Conservation (phyloP, 1,140 invertebrate genomes). For the Euglossa dilemma region DNA sequence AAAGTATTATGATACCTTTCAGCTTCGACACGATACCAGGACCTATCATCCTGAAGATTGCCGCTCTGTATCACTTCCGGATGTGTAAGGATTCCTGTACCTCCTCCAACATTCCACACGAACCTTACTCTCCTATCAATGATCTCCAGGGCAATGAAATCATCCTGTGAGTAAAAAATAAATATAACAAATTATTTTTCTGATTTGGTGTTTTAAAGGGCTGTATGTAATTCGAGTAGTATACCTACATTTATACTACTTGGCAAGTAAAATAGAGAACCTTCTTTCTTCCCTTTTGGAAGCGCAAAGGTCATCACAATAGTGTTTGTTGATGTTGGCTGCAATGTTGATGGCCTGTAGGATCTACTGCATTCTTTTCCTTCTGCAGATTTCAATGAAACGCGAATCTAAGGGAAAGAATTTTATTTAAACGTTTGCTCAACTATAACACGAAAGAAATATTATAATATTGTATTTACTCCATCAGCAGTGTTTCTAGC, state of each 20-base stretch:
- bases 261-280: slow-evolving; percentile 87
- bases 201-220: not conserved
- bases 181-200: not conserved
- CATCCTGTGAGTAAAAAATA: slow-evolving; percentile 76
- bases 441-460: not conserved
- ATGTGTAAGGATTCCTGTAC: slow-evolving; percentile 86
- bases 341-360: slow-evolving; percentile 85
- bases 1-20: slow-evolving; percentile 82
- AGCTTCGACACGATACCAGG: slow-evolving; percentile 89
- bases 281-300: slow-evolving; percentile 84
- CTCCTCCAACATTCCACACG: slow-evolving; percentile 90
- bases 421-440: not conserved
- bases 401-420: slow-evolving; percentile 86
- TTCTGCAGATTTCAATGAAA: slow-evolving; percentile 87
- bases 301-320: slow-evolving; percentile 88
- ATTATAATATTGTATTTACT: slow-evolving; percentile 82
- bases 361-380: slow-evolving; percentile 88
- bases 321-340: slow-evolving; percentile 87
- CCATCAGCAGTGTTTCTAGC: slow-evolving; percentile 91
- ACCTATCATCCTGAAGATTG: slow-evolving; percentile 84
- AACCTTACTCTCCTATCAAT: slow-evolving; percentile 89
- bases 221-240: not conserved
- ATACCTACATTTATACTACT: slow-evolving; percentile 83
- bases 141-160: slow-evolving; percentile 92
- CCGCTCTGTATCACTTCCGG: slow-evolving; percentile 84